phyloP scores from a whole-genome alignment of 2,797 vertebrate species.

The Mastacembelus armatus region DNA sequence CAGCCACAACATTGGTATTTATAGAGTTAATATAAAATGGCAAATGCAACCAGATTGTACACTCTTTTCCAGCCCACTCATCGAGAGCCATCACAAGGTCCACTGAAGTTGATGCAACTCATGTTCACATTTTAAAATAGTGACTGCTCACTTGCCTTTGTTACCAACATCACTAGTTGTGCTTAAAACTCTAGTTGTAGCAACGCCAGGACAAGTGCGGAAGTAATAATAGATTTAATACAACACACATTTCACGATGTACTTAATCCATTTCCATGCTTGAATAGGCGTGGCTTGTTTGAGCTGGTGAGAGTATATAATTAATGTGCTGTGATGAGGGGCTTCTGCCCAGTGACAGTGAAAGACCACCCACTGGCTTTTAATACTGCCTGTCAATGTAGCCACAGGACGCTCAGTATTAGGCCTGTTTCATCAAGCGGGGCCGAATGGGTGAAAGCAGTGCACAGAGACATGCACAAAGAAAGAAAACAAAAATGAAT shows the following conservation, averaged over 20 bases:
- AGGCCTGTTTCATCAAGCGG: slow-evolving; percentile 53
- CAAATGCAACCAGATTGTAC: slow-evolving; percentile 47
- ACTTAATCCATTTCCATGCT: slow-evolving; percentile 43
- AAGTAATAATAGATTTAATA: slow-evolving; percentile 16
- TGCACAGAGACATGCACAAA: slow-evolving; percentile 24
- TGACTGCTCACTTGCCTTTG: slow-evolving; percentile 56
- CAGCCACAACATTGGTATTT: slow-evolving; percentile 27
- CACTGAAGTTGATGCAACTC: slow-evolving; percentile 43
- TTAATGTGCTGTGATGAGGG: slow-evolving; percentile 81
- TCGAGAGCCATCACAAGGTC: slow-evolving; percentile 37
- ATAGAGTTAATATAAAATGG: slow-evolving; percentile 42
- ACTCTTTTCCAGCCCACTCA: slow-evolving; percentile 48
- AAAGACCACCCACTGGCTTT: slow-evolving; percentile 83
- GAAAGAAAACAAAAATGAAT: neutral
- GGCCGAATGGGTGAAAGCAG: slow-evolving; percentile 49
- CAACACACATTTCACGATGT: slow-evolving; percentile 7
- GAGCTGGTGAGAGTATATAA: slow-evolving; percentile 73
- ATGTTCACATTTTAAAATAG: slow-evolving; percentile 67
- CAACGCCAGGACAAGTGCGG: neutral
- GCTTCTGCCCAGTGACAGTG: slow-evolving; percentile 79
- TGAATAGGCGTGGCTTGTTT: slow-evolving; percentile 55
- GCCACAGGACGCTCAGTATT: slow-evolving; percentile 66
- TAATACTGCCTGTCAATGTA: slow-evolving; percentile 84
- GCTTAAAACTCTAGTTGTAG: slow-evolving; percentile 7
- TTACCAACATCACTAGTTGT: slow-evolving; percentile 23